These are phyloP conservation scores for Campoplex capitator DNA, from an alignment of 2,888 invertebrate genomes.

Conservation along the genomic window DNA sequence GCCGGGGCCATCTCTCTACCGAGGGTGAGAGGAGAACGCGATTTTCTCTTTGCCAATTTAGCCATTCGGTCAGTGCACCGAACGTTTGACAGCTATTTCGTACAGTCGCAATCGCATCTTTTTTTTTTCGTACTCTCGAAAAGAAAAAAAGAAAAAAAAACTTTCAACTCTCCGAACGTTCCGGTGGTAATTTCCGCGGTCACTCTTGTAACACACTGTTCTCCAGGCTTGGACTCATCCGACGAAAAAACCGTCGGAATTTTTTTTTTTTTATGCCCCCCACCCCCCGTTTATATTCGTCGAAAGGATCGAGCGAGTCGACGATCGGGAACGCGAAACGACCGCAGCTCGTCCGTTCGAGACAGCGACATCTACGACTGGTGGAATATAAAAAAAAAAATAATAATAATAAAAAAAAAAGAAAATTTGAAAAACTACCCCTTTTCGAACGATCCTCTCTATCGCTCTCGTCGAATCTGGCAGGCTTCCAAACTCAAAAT, in stretches of 20 bases:
- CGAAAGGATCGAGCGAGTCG: constrained; percentile 11
- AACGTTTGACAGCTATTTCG: constrained; percentile 80
- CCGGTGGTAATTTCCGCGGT: constrained; percentile 45
- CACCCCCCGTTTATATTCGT: not conserved
- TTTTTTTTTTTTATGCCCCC: not conserved
- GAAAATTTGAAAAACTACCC: not conserved
- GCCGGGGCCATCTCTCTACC: not conserved
- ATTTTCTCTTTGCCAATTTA: constrained; percentile 60
- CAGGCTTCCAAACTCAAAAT: constrained; percentile 54
- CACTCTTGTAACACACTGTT: constrained; percentile 28
- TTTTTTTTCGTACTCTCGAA: constrained; percentile 48
- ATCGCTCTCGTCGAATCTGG: constrained; percentile 34
- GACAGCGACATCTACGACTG: not conserved
- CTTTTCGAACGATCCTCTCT: constrained; percentile 42
- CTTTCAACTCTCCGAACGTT: constrained; percentile 37
- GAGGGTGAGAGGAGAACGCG: constrained; percentile 7
- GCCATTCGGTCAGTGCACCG: constrained; percentile 64
- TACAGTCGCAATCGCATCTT: constrained; percentile 49
- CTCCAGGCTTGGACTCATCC: not conserved
- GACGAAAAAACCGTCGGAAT: constrained; percentile 4
- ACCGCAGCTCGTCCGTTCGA: constrained; percentile 10
- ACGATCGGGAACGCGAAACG: constrained; percentile 19
- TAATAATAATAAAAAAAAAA: not conserved
- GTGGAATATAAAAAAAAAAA: not conserved
- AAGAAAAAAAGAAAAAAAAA: not conserved